Evolutionary conservation across 2,113 vertebrate species (phyloP).

Genomic region (Periophthalmodon schlosseri): DNA sequence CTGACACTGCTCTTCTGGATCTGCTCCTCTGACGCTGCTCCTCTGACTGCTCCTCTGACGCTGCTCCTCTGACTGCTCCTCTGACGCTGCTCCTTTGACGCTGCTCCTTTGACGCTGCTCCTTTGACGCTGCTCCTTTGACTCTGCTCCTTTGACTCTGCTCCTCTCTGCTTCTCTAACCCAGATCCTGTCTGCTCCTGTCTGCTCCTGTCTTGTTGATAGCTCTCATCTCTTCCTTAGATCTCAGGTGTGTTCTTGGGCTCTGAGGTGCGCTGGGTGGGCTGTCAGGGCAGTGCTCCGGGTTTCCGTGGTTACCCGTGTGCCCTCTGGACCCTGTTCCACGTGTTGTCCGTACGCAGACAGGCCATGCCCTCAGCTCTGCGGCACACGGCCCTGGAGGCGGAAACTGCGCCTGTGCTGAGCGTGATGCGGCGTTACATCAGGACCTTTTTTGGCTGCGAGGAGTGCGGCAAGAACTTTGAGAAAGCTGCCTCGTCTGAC

Average conservation of each 20-base stretch:
- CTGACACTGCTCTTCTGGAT: no score
- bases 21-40: no score
- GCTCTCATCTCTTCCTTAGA: conserved; percentile 71
- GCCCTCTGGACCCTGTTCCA: conserved; percentile 95
- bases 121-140: no score
- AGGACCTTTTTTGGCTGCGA: conserved; percentile 88
- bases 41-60: no score
- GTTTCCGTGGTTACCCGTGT: conserved; percentile 90
- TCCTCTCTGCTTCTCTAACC: no score
- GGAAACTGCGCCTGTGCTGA: conserved; percentile 79
- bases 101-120: no score
- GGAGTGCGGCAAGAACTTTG: conserved; percentile 88
- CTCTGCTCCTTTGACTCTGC: no score
- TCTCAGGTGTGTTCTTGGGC: conserved; percentile 87
- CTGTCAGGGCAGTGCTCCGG: conserved; percentile 88
- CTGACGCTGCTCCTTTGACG: no score
- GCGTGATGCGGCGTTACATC: conserved; percentile 84
- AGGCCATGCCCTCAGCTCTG: conserved; percentile 75
- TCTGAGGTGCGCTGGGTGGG: conserved; percentile 85
- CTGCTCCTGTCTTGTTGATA: no score
- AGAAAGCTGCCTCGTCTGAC: conserved; percentile 81
- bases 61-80: no score
- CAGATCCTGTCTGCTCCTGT: no score
- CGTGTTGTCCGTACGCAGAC: conserved; percentile 83
- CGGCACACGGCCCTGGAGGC: conserved; percentile 82